phyloP scores from a whole-genome alignment of 2,888 invertebrate genomes.

The Papilio elwesi region DNA sequence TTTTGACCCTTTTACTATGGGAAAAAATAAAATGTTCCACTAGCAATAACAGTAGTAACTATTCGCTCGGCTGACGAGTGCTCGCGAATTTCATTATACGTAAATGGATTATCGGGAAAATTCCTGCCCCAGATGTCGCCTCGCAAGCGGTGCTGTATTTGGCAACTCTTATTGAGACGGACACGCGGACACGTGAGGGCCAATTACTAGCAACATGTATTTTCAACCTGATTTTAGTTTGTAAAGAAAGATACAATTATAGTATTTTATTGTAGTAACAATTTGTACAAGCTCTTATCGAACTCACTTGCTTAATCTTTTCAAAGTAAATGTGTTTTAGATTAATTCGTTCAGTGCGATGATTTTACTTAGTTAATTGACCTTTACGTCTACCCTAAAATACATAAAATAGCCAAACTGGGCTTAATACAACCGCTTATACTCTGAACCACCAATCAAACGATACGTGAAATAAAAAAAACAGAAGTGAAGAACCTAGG shows the following conservation, averaged over 20 bases:
- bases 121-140: constrained; percentile 43
- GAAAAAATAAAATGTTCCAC: background rate
- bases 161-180: constrained; percentile 39
- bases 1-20: background rate
- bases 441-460: too few species aligned
- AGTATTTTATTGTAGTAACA: background rate
- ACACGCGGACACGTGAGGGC: constrained; percentile 32
- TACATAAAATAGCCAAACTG: too few species aligned
- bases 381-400: too few species aligned
- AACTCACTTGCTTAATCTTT: background rate
- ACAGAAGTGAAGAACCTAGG: background rate
- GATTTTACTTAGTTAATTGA: too few species aligned
- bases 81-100: constrained; percentile 51
- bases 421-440: too few species aligned
- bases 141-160: constrained; percentile 30
- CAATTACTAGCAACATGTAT: constrained; percentile 28
- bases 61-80: constrained; percentile 29
- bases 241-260: background rate
- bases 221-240: constrained; percentile 16
- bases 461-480: too few species aligned
- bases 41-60: constrained; percentile 36
- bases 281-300: background rate
- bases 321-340: too few species aligned
- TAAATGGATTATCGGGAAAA: constrained; percentile 62
- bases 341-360: too few species aligned